Evolutionary conservation across 2,888 invertebrate genomes (phyloP).

Genomic region (Nomada ruficornis): DNA sequence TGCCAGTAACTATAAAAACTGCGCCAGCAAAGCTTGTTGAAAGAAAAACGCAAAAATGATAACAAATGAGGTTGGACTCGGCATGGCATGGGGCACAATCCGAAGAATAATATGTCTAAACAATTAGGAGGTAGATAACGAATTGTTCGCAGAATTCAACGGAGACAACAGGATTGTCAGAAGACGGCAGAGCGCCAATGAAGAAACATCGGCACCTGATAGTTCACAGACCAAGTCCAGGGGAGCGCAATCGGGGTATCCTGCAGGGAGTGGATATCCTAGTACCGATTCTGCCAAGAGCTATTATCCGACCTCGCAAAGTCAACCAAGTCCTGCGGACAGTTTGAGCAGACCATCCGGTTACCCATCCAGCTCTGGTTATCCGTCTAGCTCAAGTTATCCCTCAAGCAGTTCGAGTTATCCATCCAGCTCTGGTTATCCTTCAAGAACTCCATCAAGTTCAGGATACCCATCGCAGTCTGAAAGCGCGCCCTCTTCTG

Average conservation of each 20-base stretch:
- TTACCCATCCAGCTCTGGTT: slow-evolving; percentile 57
- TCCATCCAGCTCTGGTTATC: slow-evolving; percentile 56
- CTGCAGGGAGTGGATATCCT: slow-evolving; percentile 44
- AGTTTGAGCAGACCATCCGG: slow-evolving; percentile 39
- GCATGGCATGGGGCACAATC: slow-evolving; percentile 63
- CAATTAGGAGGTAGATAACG: slow-evolving; percentile 73
- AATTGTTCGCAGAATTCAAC: slow-evolving; percentile 80
- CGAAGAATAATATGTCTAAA: slow-evolving; percentile 23
- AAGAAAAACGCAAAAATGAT: background rate
- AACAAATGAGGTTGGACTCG: slow-evolving; percentile 44
- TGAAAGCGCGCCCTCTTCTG: background rate
- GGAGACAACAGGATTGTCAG: slow-evolving; percentile 66
- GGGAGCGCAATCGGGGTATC: slow-evolving; percentile 47
- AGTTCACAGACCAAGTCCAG: slow-evolving; percentile 44
- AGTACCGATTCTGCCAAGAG: slow-evolving; percentile 40
- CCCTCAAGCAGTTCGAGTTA: slow-evolving; percentile 49
- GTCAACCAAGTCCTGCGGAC: slow-evolving; percentile 42
- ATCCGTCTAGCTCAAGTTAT: slow-evolving; percentile 42
- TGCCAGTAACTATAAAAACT: slow-evolving; percentile 5
- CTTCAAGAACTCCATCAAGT: slow-evolving; percentile 24
- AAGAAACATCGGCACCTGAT: slow-evolving; percentile 14
- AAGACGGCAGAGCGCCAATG: slow-evolving; percentile 68
- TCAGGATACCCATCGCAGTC: slow-evolving; percentile 35
- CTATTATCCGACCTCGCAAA: slow-evolving; percentile 39
- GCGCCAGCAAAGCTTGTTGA: slow-evolving; percentile 9